Base-by-base conservation (phyloP, 2,888 invertebrate species). In the Metopia argyrocephala region DNA sequence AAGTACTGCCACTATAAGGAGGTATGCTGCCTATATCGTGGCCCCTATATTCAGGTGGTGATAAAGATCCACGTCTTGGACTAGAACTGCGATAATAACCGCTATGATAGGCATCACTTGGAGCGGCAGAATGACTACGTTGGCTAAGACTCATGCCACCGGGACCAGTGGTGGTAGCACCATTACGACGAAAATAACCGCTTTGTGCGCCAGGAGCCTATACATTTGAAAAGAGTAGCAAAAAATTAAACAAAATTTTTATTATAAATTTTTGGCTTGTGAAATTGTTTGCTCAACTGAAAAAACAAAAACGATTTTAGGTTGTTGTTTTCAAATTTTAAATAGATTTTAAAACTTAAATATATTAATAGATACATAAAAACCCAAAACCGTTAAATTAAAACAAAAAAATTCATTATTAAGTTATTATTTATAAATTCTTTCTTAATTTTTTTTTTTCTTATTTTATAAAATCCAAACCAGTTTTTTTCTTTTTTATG, bases 101-200 rank as follows among this genome's bases (percentile, higher is more conserved):
- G 79, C 87, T 86, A 85, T 89, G 88, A 84, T 91, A 91, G 84
- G 87, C 88, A 83, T 91, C 91, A 84, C 89, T 91, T 31, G 96
- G 96, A 76, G 96, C 96, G 76, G 96, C 96, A 76, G 96, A 96
- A 91, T 96, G 96, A 87, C 96, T 96, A 84, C 96, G 93, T 89
- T 95, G 95, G 78, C 88, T 87, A 20, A 89, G 85, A 85, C 87
- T 88, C 87, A 89, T 89, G 83, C 90, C 89, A 84, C 91, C 91
- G 76, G 91, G 90, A 83, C 90, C 91, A 84, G 88, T 89, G 82
- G 85, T 78, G 50, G 85, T 83, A 75, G 91, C 89, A 85, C 90
- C 91, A 88, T 89, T 90, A 83, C 91, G 88, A 83, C 90, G 87
- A 85, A 88, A 92, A 90, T 87, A 89, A 83, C 89, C 85, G 76